phyloP scores from a whole-genome alignment of 1,140 invertebrate species.

The Linepithema humile region DNA sequence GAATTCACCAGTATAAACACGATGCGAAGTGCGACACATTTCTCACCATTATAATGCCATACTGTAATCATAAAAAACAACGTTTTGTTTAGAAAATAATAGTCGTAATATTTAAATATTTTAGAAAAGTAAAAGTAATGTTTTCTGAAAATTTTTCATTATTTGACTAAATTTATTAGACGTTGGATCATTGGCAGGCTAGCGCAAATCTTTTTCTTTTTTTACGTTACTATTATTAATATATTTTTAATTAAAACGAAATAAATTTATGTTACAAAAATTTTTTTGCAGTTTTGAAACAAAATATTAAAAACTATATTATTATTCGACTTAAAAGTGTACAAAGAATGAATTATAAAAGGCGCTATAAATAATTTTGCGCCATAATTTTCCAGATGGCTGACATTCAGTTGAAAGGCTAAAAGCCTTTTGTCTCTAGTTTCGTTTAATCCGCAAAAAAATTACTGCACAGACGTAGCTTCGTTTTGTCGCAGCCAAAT shows the following conservation, averaged over 20 bases:
- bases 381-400: conserved; percentile 24
- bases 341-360: conserved; percentile 17
- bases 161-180: background rate
- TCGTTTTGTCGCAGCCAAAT: conserved; percentile 35
- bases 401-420: conserved; percentile 35
- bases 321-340: conserved; percentile 5
- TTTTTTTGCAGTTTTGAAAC: conserved; percentile 15
- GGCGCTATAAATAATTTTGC: conserved; percentile 15
- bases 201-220: background rate
- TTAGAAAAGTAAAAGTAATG: background rate
- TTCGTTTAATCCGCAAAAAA: conserved; percentile 40
- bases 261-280: background rate
- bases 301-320: conserved; percentile 1
- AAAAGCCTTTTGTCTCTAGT: conserved; percentile 27
- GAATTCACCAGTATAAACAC: background rate
- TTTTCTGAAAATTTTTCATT: background rate
- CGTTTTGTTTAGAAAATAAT: background rate
- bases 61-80: background rate
- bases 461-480: conserved; percentile 6
- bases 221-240: background rate
- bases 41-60: conserved; percentile 14
- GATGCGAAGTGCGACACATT: background rate
- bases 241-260: background rate
- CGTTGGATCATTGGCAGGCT: background rate
- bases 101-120: background rate